Conservation (phyloP, 2,888 invertebrate species). For the Calameuta filiformis region DNA sequence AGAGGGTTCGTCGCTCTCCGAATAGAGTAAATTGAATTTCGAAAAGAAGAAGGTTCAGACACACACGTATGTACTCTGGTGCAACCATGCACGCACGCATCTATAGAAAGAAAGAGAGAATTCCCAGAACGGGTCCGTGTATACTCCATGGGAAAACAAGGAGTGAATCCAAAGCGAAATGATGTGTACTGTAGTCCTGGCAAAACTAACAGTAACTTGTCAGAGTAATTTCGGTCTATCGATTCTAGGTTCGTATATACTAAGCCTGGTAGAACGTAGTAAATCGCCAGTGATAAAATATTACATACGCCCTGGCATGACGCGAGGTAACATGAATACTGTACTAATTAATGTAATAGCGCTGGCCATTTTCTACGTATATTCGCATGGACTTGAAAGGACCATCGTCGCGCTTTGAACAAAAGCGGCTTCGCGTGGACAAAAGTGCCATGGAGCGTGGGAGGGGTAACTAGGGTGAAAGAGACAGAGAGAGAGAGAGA, state of each 20-base stretch:
- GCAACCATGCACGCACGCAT: not conserved
- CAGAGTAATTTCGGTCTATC: conserved; percentile 54
- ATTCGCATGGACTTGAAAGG: not conserved
- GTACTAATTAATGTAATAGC: not conserved
- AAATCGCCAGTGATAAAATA: not conserved
- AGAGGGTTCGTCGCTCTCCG: not conserved
- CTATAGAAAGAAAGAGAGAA: not conserved
- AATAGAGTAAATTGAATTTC: not conserved
- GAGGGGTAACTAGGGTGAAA: not conserved
- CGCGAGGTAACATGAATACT: not conserved
- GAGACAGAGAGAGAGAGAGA: not conserved
- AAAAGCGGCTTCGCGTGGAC: not conserved
- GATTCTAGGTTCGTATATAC: conserved; percentile 42
- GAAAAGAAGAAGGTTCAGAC: not conserved
- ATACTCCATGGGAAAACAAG: not conserved
- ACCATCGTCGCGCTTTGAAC: not conserved
- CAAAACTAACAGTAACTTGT: conserved; percentile 30
- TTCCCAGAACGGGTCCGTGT: not conserved
- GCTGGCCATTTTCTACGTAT: not conserved
- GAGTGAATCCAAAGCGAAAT: not conserved
- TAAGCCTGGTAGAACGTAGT: not conserved
- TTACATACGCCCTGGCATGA: not conserved
- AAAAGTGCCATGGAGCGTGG: not conserved
- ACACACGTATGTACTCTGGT: not conserved
- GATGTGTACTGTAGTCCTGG: not conserved